phyloP scores from a whole-genome alignment of 2,113 vertebrate species.

The Leucosticte australis region DNA sequence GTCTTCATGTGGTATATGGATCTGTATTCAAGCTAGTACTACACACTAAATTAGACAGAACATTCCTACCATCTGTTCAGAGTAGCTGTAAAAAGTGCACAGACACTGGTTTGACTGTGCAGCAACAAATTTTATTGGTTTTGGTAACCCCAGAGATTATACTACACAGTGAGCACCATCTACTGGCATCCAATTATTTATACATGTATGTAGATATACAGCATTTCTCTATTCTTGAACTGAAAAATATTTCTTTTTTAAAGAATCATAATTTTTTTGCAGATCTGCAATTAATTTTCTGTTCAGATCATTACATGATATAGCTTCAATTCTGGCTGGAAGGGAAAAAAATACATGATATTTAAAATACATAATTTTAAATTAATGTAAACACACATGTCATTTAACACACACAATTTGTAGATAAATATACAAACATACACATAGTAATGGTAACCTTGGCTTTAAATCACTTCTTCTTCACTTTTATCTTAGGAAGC shows the following conservation, averaged over 20 bases:
- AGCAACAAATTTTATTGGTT: slow-evolving; percentile 20
- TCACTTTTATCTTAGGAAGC: not conserved
- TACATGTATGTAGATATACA: not conserved
- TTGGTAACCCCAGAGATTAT: slow-evolving; percentile 11
- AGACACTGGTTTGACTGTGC: not conserved
- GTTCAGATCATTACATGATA: not conserved
- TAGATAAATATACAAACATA: not conserved
- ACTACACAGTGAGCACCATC: slow-evolving; percentile 50
- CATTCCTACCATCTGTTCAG: slow-evolving; percentile 46
- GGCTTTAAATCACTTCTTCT: not conserved
- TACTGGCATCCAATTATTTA: slow-evolving; percentile 46
- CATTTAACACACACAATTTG: not conserved
- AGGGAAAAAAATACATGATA: not conserved
- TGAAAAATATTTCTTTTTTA: not conserved
- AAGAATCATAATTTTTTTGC: not conserved
- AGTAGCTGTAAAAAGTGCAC: slow-evolving; percentile 31
- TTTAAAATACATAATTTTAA: not conserved
- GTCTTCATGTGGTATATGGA: not conserved
- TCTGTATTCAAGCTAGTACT: slow-evolving; percentile 35
- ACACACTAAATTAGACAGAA: slow-evolving; percentile 50
- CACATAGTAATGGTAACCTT: not conserved
- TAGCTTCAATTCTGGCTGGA: not conserved
- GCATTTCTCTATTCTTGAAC: not conserved
- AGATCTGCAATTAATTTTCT: not conserved
- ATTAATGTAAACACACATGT: not conserved